Base-by-base conservation (phyloP, 2,888 invertebrate species). In the Chrysolina haemoptera region DNA sequence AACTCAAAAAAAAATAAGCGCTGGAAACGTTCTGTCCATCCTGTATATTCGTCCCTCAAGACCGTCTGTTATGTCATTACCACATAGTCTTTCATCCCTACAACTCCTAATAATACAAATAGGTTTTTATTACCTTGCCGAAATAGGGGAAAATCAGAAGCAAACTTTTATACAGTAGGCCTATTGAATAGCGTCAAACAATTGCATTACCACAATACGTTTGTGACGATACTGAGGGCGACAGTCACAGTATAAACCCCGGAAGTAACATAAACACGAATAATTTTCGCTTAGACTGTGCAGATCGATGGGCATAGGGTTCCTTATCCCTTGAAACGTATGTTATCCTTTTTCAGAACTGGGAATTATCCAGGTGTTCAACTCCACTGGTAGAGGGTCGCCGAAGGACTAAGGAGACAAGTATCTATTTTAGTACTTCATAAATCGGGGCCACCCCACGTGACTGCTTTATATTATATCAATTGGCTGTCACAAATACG, bases 401-500 rank as follows among this genome's bases (percentile, higher is more conserved):
- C 78, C 81, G 76, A 62, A 71, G 82, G 83, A 82, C 81, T 76
- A 62, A 71, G 82, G 83, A 82, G 83, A 85, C 84, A 85, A 86
- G 87, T 87, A 87, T 87, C 87, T 87, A 87, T 87, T 87, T 87
- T 86, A 86, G 85, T 86, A 86, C 86, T 87, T 86, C 84, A 85
- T 87, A 86, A 87, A 87, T 86, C 84, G 85, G 82, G 85, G 82
- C 80, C 82, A 85, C 87, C 86, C 86, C 87, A 87, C 87, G 87
- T 87, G 88, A 87, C 88, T 84, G 84, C 85, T 86, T 88, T 88
- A 84, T 88, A 81, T 84, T 82, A 82, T 85, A 87, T 88, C 88
- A 88, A 88, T 88, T 88, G 88, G 86, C 85, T 87, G 88, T 87
- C 87, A 88, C 87, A 88, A 88, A 88, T 88, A 86, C 85, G 86